These are phyloP conservation scores for Drosophila tani DNA, from an alignment of 1,140 invertebrate species.

Conservation along the genomic window DNA sequence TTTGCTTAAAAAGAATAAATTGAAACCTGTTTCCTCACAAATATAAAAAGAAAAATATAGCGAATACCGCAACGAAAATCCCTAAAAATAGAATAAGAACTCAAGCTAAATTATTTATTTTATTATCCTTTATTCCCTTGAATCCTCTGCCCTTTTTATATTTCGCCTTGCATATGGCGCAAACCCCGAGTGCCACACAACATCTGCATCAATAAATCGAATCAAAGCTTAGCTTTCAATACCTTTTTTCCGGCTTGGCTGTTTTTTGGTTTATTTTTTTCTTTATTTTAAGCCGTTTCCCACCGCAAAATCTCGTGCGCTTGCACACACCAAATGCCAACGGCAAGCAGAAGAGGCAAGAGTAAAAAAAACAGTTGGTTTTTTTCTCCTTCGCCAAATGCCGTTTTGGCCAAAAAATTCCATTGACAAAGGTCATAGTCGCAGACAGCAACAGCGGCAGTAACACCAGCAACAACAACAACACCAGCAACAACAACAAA, in stretches of 20 bases:
- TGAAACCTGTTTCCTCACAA: no score
- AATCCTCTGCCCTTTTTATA: neutral
- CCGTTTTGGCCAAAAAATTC: slow-evolving; percentile 61
- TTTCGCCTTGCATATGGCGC: slow-evolving; percentile 9
- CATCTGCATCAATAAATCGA: slow-evolving; percentile 50
- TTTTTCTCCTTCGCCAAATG: slow-evolving; percentile 22
- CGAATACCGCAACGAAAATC: neutral
- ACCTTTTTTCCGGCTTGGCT: slow-evolving; percentile 36
- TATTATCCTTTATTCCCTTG: neutral
- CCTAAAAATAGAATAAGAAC: neutral
- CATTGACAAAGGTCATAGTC: slow-evolving; percentile 81
- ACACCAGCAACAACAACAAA: slow-evolving; percentile 17
- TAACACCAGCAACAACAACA: slow-evolving; percentile 22
- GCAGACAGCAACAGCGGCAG: slow-evolving; percentile 34
- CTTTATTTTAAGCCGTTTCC: slow-evolving; percentile 17
- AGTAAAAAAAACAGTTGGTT: slow-evolving; percentile 9
- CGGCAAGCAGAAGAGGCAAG: slow-evolving; percentile 13
- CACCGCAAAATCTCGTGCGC: slow-evolving; percentile 37
- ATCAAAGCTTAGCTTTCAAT: slow-evolving; percentile 48
- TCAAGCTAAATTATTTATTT: neutral
- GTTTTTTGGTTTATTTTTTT: neutral
- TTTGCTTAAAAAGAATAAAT: neutral
- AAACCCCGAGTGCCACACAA: slow-evolving; percentile 4
- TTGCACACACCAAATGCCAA: slow-evolving; percentile 38
- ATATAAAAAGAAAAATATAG: no score